Conservation (phyloP, 2,888 invertebrate species). For the Capitulum mitella region DNA sequence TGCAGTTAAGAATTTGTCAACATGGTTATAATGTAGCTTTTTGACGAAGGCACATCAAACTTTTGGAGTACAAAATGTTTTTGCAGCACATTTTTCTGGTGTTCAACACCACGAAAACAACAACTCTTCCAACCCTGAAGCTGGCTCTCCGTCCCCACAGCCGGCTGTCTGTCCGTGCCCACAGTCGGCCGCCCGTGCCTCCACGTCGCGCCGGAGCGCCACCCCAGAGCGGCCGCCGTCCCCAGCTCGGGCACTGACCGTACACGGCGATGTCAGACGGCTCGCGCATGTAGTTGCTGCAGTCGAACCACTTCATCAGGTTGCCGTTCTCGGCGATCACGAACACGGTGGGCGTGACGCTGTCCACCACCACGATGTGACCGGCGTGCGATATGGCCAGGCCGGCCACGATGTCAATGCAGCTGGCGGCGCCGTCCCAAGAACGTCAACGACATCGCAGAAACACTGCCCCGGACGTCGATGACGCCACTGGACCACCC, state of each 20-base stretch:
- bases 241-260: constrained; percentile 60
- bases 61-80: no score
- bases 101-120: no score
- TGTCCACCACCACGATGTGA: constrained; percentile 92
- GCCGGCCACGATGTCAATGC: constrained; percentile 67
- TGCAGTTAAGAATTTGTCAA: no score
- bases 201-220: neutral
- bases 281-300: constrained; percentile 95
- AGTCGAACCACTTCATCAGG: constrained; percentile 92
- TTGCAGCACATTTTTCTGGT: no score
- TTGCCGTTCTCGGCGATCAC: constrained; percentile 81
- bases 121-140: no score
- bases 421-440: constrained; percentile 37
- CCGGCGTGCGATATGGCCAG: constrained; percentile 86
- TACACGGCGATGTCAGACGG: constrained; percentile 94
- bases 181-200: no score
- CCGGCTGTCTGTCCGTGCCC: no score
- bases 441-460: neutral
- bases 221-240: neutral
- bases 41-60: no score
- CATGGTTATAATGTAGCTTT: no score
- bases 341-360: constrained; percentile 93
- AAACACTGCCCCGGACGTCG: no score
- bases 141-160: no score
- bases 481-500: no score